Evolutionary conservation across 2,113 vertebrate genomes (phyloP).

Genomic region (Hippolais icterina): DNA sequence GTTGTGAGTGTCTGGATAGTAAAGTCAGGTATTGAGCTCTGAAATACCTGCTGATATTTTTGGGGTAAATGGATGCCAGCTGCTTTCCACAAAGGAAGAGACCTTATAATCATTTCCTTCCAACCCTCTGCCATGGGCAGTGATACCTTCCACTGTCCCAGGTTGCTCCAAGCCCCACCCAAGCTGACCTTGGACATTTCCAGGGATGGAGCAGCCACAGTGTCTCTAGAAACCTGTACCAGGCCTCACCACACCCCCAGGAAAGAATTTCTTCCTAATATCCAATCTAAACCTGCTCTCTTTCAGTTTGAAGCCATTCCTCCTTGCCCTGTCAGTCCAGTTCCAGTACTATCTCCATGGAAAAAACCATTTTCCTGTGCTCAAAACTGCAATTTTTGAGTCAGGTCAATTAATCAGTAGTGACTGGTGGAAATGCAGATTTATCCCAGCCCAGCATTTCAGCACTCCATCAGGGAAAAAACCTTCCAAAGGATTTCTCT

Average conservation of each 20-base stretch:
- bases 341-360: neutral
- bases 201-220: neutral
- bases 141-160: neutral
- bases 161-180: accelerated
- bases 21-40: neutral
- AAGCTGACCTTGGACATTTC: neutral
- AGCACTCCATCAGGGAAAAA: neutral
- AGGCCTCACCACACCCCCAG: accelerated
- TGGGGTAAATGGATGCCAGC: neutral
- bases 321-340: neutral
- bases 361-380: neutral
- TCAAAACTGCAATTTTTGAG: neutral
- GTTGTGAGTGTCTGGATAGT: accelerated
- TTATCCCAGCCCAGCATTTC: neutral
- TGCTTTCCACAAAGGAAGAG: neutral
- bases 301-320: neutral
- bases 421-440: neutral
- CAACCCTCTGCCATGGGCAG: accelerated
- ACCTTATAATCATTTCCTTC: neutral
- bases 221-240: neutral
- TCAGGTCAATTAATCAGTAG: neutral
- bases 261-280: neutral
- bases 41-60: neutral
- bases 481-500: neutral
- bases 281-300: neutral